Conservation (phyloP, 1,140 invertebrate species). For the Drosophila ambigua region DNA sequence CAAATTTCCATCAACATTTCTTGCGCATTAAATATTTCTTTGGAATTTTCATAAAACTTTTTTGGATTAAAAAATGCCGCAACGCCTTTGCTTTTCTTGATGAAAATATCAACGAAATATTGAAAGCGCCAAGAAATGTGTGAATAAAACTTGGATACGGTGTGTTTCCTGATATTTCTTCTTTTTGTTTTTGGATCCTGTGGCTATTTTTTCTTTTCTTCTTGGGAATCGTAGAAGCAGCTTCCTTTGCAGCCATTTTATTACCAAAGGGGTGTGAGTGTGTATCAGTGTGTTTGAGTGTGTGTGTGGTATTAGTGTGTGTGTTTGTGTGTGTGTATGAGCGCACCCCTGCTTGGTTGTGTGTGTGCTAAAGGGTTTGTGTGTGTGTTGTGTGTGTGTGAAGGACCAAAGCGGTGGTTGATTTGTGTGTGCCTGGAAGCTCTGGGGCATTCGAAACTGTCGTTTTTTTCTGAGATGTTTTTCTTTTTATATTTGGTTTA, state of each 20-base stretch:
- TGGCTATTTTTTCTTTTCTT: constrained; percentile 80
- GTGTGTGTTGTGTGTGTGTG: constrained; percentile 51
- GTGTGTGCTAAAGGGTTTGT: constrained; percentile 56
- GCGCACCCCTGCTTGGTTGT: constrained; percentile 57
- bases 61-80: constrained; percentile 55
- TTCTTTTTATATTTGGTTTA: constrained; percentile 26
- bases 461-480: constrained; percentile 50
- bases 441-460: constrained; percentile 62
- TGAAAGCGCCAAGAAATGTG: constrained; percentile 68
- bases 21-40: constrained; percentile 76
- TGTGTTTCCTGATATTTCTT: constrained; percentile 3
- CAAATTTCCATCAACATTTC: constrained; percentile 51
- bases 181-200: constrained; percentile 26
- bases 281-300: constrained; percentile 20
- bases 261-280: constrained; percentile 72
- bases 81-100: constrained; percentile 64
- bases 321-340: constrained; percentile 29
- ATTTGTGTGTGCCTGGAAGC: constrained; percentile 62
- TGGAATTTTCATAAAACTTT: constrained; percentile 58
- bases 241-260: constrained; percentile 82
- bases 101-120: constrained; percentile 77
- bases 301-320: constrained; percentile 1
- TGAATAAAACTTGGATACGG: constrained; percentile 36
- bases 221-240: constrained; percentile 82
- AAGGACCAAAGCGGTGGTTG: constrained; percentile 67